Evolutionary conservation across 2,888 invertebrate species (phyloP).

Genomic region (Tyria jacobaeae): DNA sequence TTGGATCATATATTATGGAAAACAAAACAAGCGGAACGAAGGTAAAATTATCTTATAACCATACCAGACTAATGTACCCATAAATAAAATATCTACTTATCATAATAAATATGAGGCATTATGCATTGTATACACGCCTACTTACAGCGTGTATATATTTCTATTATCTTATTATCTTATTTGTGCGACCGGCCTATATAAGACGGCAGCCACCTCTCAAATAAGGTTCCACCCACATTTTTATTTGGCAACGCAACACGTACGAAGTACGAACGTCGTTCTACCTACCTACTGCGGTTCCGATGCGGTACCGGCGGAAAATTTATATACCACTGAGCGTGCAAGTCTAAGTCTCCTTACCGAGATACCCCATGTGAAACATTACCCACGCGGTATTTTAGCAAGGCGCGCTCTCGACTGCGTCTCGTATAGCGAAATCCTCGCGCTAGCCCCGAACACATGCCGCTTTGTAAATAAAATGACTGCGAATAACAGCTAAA

Average conservation of each 20-base stretch:
- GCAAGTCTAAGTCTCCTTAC: conserved; percentile 73
- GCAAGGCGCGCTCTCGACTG: conserved; percentile 65
- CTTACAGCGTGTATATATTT: conserved; percentile 30
- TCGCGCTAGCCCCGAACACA: conserved; percentile 40
- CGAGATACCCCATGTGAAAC: conserved; percentile 62
- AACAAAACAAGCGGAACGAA: conserved; percentile 26
- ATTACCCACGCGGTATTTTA: conserved; percentile 61
- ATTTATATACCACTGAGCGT: conserved; percentile 83
- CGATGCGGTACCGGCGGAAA: conserved; percentile 81
- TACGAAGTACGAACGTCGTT: conserved; percentile 70
- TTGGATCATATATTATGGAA: background rate
- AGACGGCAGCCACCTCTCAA: conserved; percentile 48
- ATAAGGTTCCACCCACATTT: conserved; percentile 63
- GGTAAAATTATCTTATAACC: conserved; percentile 36
- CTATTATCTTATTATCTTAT: conserved; percentile 43
- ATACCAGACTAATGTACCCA: conserved; percentile 31
- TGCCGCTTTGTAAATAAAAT: conserved; percentile 68
- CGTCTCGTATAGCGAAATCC: conserved; percentile 51
- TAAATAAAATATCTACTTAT: conserved; percentile 43
- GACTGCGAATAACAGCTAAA: conserved; percentile 73
- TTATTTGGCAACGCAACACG: conserved; percentile 79
- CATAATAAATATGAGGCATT: conserved; percentile 46
- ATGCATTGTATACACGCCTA: conserved; percentile 37
- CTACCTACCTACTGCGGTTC: conserved; percentile 81
- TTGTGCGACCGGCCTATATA: conserved; percentile 31